Percentiles rank a stretch among this genome's conserved stretches.
phyloP scores from a whole-genome alignment of 2,113 vertebrate genomes.

The Archilochus colubris region DNA sequence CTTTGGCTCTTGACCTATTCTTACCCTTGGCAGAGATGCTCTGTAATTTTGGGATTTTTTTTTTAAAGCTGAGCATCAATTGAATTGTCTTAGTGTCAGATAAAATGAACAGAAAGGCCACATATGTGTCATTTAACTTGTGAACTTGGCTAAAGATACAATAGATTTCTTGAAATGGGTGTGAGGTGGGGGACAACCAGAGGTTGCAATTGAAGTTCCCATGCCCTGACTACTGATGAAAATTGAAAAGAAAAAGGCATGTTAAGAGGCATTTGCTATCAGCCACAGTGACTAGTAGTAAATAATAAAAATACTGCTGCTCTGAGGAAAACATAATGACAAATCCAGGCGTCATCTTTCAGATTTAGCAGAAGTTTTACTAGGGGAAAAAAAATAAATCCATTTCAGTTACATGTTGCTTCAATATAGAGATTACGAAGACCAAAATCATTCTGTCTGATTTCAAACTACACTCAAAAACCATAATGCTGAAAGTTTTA shows the following conservation, averaged over 20 bases:
- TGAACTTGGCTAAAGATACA: constrained; percentile 53
- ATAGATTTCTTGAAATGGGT: constrained; percentile 37
- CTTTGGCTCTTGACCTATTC: constrained; percentile 63
- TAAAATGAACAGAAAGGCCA: constrained; percentile 57
- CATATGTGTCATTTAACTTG: constrained; percentile 45
- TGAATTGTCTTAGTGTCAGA: constrained; percentile 59
- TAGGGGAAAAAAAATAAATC: background rate
- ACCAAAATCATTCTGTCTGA: background rate
- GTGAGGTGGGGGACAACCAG: background rate
- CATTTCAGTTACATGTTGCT: background rate
- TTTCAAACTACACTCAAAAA: background rate
- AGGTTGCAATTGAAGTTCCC: constrained; percentile 29
- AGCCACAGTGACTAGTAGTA: background rate
- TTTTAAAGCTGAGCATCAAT: background rate
- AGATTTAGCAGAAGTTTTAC: constrained; percentile 5
- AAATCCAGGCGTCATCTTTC: background rate
- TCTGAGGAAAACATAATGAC: background rate
- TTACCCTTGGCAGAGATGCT: constrained; percentile 57
- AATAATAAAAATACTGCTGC: constrained; percentile 24
- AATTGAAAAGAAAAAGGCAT: constrained; percentile 37
- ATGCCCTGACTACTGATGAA: constrained; percentile 27
- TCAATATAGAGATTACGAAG: background rate
- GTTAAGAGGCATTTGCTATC: constrained; percentile 37
- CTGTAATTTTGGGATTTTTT: constrained; percentile 35
- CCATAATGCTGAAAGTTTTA: background rate